Evolutionary conservation across 2,888 invertebrate species (phyloP).

Genomic region (Eupithecia subumbrata): DNA sequence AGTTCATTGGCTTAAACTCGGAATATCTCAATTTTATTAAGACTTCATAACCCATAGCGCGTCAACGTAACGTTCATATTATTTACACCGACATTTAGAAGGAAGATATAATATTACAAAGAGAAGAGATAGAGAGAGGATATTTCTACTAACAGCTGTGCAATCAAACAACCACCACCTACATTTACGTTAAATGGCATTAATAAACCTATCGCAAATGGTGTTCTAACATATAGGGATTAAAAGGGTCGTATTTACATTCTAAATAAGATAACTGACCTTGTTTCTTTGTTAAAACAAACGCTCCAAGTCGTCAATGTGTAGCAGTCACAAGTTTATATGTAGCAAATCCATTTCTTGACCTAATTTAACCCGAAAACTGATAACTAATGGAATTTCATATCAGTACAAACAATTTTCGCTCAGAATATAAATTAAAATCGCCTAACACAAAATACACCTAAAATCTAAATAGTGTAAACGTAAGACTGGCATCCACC

Average conservation of each 20-base stretch:
- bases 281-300: conserved; percentile 22
- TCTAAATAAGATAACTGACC: conserved; percentile 37
- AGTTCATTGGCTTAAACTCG: conserved; percentile 81
- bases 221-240: conserved; percentile 41
- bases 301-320: conserved; percentile 27
- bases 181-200: conserved; percentile 43
- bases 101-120: conserved; percentile 76
- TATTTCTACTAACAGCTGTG: conserved; percentile 55
- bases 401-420: conserved; percentile 26
- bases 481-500: too few relatives aligned
- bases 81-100: conserved; percentile 73
- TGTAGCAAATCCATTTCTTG: conserved; percentile 6
- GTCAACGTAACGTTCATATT: conserved; percentile 68
- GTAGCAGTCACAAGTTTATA: conserved; percentile 2
- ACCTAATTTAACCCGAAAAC: conserved; percentile 17
- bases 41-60: conserved; percentile 77
- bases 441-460: not conserved
- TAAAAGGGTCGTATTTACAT: conserved; percentile 41
- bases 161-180: conserved; percentile 53
- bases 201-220: conserved; percentile 40
- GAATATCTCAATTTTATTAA: conserved; percentile 82
- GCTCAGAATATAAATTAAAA: conserved; percentile 14
- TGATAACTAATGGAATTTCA: conserved; percentile 21
- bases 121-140: conserved; percentile 54
- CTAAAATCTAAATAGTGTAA: too few relatives aligned